Evolutionary conservation across 2,797 vertebrate species (phyloP), one percentile per base, ranked within the genome.

Genomic region (Leucoraja ocellata): DNA sequence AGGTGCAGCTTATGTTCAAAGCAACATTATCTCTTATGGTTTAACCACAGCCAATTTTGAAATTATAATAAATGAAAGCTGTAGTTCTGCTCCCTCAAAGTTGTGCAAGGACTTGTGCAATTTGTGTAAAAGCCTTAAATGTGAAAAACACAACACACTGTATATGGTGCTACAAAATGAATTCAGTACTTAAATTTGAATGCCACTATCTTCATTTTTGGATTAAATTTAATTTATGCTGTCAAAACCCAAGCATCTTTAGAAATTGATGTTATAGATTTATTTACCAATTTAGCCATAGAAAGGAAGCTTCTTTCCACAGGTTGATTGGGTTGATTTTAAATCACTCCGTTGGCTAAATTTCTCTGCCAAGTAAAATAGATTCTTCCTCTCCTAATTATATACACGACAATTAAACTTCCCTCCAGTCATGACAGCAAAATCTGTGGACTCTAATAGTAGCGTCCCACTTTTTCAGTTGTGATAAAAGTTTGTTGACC

Each of bases 61-160:
- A 92, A 58, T 54, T 68, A 32, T 74, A 91, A 74, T 9, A 74
- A 74, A 39, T 92, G 36, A 92, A 92, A 92, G 23, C 71, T 74
- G 21, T 54, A 54, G 13, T 25, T 92, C 71, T 8, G 71, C 21
- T n/a, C 21, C 46, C 68, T 73, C 90, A 92, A 73, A 61, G 23
- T 88, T 88, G 25, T n/a, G 63, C 84, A 88, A 92, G 25, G 90
- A 76, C 54, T 68, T 76, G 73, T 92, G 65, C 71, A 92, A 76
- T 92, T 92, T 92, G 36, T 76, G 73, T 92, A 76, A 92, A 92
- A 74, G 90, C 23, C 16, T 92, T 76, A 46, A 39, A 71, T 92
- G 71, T 73, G 68, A 92, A 92, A 58, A 71, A 76, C 90, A 76
- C 90, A 92, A 92, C 76, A 71, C 28, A 92, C 68, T 74, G 68